Evolutionary conservation across 2,888 invertebrate genomes (phyloP).

Genomic region (Dastarcus helophoroides): DNA sequence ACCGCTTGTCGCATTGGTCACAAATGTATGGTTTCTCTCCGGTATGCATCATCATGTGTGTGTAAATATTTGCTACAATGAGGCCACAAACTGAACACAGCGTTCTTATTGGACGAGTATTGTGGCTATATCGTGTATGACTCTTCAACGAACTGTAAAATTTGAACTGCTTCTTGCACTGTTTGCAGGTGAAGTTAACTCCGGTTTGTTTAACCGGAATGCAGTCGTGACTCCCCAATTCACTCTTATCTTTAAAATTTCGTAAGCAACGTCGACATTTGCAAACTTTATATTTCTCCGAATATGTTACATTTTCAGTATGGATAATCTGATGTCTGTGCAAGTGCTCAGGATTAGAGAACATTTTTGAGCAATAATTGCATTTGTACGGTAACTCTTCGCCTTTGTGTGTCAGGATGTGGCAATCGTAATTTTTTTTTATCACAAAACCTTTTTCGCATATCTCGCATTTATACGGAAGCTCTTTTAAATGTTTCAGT

Average conservation of each 20-base stretch:
- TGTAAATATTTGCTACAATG: conserved; percentile 24
- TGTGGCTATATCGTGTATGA: conserved; percentile 23
- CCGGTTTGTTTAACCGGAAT: conserved; percentile 19
- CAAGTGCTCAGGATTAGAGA: conserved; percentile 28
- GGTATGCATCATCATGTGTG: conserved; percentile 24
- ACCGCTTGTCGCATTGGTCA: conserved; percentile 24
- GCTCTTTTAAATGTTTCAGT: conserved; percentile 26
- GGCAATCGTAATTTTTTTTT: conserved; percentile 26
- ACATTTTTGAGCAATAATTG: conserved; percentile 23
- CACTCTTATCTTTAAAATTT: conserved; percentile 22
- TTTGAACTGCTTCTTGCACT: conserved; percentile 25
- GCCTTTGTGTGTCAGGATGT: conserved; percentile 23
- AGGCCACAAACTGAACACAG: conserved; percentile 26
- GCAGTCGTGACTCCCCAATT: conserved; percentile 20
- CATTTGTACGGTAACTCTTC: conserved; percentile 26
- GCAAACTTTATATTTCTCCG: conserved; percentile 24
- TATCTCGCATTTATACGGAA: conserved; percentile 25
- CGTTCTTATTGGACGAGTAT: conserved; percentile 19
- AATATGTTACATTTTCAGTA: conserved; percentile 26
- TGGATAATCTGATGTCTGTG: conserved; percentile 25
- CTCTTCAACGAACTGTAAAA: conserved; percentile 22
- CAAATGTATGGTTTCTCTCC: conserved; percentile 24
- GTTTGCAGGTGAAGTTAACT: conserved; percentile 20
- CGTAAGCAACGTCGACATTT: conserved; percentile 23
- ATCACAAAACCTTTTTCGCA: conserved; percentile 28